phyloP scores from a whole-genome alignment of 2,113 vertebrate genomes.

The Oncorhynchus mykiss region DNA sequence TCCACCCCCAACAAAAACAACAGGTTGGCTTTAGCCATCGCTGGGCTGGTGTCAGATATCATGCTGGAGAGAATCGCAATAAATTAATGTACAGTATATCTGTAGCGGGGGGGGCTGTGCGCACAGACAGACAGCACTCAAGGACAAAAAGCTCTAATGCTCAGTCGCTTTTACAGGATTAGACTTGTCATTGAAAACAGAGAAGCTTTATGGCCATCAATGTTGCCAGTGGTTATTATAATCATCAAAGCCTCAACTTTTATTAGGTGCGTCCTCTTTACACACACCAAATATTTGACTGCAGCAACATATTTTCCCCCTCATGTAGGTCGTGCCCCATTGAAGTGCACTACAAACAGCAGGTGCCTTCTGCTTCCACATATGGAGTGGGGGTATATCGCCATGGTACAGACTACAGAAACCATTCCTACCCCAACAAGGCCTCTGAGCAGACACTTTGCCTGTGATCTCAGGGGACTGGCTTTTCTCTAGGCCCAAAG shows the following conservation, averaged over 20 bases:
- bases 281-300: neutral
- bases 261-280: neutral
- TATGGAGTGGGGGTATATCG: no score
- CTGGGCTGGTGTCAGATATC: neutral
- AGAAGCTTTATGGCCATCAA: neutral
- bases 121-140: neutral
- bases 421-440: no score
- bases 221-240: neutral
- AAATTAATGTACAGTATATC: neutral
- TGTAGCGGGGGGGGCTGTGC: neutral
- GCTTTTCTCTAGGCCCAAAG: neutral
- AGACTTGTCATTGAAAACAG: neutral
- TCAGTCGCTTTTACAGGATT: neutral
- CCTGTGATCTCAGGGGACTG: neutral
- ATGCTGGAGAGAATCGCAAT: neutral
- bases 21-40: neutral
- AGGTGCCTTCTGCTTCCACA: no score
- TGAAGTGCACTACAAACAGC: no score
- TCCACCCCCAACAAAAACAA: slow-evolving; percentile 1
- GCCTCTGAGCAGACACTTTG: neutral
- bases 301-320: no score
- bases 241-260: neutral
- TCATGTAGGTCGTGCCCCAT: no score
- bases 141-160: neutral
- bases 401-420: no score